Percentiles rank a stretch among this genome's conserved stretches.
Evolutionary conservation across 2,113 vertebrate genomes (phyloP).

Genomic region (Labeo rohita): DNA sequence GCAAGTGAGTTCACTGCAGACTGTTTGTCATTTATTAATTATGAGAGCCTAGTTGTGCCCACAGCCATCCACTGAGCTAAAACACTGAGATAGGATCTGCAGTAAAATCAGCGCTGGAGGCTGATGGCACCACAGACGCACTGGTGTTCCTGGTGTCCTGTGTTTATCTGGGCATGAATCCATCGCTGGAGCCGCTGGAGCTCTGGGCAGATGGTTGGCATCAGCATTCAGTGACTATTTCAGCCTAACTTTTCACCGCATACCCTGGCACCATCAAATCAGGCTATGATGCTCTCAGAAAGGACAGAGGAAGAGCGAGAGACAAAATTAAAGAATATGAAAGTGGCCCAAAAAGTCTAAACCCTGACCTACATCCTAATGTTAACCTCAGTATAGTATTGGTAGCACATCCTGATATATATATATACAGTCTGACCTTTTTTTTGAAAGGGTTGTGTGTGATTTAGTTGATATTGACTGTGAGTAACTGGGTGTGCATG

Average conservation of each 20-base stretch:
- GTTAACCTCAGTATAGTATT: too few relatives aligned
- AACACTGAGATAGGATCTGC: constrained; percentile 18
- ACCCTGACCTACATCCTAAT: too few relatives aligned
- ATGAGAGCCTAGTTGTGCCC: constrained; percentile 11
- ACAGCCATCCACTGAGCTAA: constrained; percentile 7
- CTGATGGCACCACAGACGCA: not conserved
- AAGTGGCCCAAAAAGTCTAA: not conserved
- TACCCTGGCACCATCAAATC: not conserved
- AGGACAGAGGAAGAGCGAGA: not conserved
- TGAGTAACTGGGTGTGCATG: too few relatives aligned
- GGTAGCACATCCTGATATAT: too few relatives aligned
- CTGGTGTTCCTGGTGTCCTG: constrained; percentile 13
- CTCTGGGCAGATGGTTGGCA: constrained; percentile 48
- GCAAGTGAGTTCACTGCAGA: not conserved
- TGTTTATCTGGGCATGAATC: constrained; percentile 33
- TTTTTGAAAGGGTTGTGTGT: too few relatives aligned
- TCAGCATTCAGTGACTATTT: constrained; percentile 37
- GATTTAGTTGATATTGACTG: too few relatives aligned
- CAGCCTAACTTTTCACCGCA: not conserved
- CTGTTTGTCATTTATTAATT: constrained; percentile 22
- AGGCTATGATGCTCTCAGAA: not conserved
- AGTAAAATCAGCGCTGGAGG: constrained; percentile 18
- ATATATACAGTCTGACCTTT: too few relatives aligned
- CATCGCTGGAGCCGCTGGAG: constrained; percentile 1
- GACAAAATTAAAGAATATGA: not conserved